Evolutionary conservation across 1,140 invertebrate species (phyloP).

Genomic region (Cataglyphis hispanica): DNA sequence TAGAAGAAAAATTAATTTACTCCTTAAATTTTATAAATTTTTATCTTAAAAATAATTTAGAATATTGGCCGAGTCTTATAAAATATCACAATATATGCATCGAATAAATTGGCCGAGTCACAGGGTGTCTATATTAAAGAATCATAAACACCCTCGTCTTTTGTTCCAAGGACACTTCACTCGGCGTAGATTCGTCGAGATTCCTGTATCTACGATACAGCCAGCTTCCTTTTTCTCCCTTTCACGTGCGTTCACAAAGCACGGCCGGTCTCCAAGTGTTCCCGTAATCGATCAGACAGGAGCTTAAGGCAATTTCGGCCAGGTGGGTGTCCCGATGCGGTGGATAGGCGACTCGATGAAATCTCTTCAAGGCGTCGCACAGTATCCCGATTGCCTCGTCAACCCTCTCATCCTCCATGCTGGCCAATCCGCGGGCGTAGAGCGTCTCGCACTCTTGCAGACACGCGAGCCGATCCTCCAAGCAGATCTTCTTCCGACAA

Average conservation of each 20-base stretch:
- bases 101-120: neutral
- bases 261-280: slow-evolving; percentile 69
- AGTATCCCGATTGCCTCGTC: slow-evolving; percentile 86
- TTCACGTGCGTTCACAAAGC: slow-evolving; percentile 29
- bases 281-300: slow-evolving; percentile 86
- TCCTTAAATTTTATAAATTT: neutral
- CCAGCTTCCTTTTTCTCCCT: neutral
- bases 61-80: neutral
- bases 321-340: slow-evolving; percentile 88
- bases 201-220: slow-evolving; percentile 23
- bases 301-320: slow-evolving; percentile 88
- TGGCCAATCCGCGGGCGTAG: slow-evolving; percentile 85
- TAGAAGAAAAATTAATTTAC: too few relatives aligned
- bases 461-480: slow-evolving; percentile 84
- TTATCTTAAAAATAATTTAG: neutral
- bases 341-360: slow-evolving; percentile 86
- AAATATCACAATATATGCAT: neutral
- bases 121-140: neutral
- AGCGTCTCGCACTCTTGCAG: slow-evolving; percentile 86
- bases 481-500: slow-evolving; percentile 86
- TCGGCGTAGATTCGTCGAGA: neutral
- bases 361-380: slow-evolving; percentile 82
- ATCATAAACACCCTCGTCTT: slow-evolving; percentile 30
- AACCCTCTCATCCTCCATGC: slow-evolving; percentile 84
- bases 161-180: slow-evolving; percentile 11